Evolutionary conservation across 2,797 vertebrate species (phyloP).

Genomic region (Ataeniobius toweri): DNA sequence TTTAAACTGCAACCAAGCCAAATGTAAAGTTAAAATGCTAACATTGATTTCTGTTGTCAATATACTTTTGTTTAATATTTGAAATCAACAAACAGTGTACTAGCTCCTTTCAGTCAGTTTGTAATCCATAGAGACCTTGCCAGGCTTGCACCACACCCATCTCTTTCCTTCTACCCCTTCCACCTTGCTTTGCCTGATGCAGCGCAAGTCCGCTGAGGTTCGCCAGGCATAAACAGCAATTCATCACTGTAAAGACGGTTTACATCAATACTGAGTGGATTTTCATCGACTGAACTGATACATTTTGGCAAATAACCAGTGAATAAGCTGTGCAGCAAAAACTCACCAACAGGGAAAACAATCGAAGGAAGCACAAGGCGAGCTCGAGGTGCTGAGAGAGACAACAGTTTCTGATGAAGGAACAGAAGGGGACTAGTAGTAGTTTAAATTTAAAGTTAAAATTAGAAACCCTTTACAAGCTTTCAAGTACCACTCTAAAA

Average conservation of each 20-base stretch:
- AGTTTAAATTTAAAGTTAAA: neutral
- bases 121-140: conserved; percentile 11
- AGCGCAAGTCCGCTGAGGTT: conserved; percentile 38
- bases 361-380: conserved; percentile 14
- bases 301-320: conserved; percentile 58
- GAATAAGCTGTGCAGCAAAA: conserved; percentile 42
- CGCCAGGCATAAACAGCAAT: conserved; percentile 53
- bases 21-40: neutral
- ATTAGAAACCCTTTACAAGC: neutral
- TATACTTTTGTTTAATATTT: conserved; percentile 3
- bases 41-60: neutral
- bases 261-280: conserved; percentile 63
- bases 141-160: conserved; percentile 41
- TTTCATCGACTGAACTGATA: conserved; percentile 59
- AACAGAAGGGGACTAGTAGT: conserved; percentile 15
- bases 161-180: conserved; percentile 27
- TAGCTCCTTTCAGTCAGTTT: neutral
- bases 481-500: no score
- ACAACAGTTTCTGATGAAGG: conserved; percentile 27
- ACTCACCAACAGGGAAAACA: conserved; percentile 21
- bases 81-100: neutral
- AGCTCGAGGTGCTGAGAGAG: conserved; percentile 20
- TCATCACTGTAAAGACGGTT: conserved; percentile 53
- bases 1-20: neutral
- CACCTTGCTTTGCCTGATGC: conserved; percentile 43